A percentile compares a stretch with the other conserved stretches of the same genome.
These are phyloP conservation scores for Cheilosia grossa DNA, from an alignment of 2,888 invertebrate species.

Conservation along the genomic window DNA sequence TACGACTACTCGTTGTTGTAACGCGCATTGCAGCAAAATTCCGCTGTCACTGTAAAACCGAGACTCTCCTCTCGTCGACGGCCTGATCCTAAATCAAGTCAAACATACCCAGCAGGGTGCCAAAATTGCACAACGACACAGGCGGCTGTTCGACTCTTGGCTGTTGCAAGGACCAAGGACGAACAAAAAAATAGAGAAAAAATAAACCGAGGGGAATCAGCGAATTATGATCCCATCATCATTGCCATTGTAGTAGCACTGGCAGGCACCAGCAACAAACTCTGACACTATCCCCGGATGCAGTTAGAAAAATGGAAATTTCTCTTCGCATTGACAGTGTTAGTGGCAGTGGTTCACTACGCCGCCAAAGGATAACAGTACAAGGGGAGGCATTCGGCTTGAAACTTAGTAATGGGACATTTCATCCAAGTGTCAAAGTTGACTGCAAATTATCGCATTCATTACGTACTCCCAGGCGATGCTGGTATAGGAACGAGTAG, in stretches of 20 bases:
- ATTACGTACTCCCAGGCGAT: constrained; percentile 64
- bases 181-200: constrained; percentile 25
- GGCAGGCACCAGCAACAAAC: constrained; percentile 49
- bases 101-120: constrained; percentile 69
- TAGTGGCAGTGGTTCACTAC: constrained; percentile 25
- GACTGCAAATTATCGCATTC: constrained; percentile 74
- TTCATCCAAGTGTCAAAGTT: constrained; percentile 75
- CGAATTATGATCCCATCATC: constrained; percentile 71
- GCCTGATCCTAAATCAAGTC: constrained; percentile 70
- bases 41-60: constrained; percentile 46
- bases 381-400: constrained; percentile 9
- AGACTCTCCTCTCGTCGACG: constrained; percentile 4
- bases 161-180: constrained; percentile 44
- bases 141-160: constrained; percentile 19
- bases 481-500: constrained; percentile 9
- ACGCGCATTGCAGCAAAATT: constrained; percentile 72
- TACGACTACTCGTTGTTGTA: constrained; percentile 37
- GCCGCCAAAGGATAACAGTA: constrained; percentile 31
- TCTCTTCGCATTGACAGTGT: constrained; percentile 60
- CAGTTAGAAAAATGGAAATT: constrained; percentile 71
- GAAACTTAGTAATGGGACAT: constrained; percentile 72
- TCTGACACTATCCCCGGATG: constrained; percentile 59
- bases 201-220: constrained; percentile 20
- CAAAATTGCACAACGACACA: constrained; percentile 55
- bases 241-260: constrained; percentile 59